These are phyloP conservation scores for Brachyhypopomus occidentalis DNA, from an alignment of 2,113 vertebrate species.

Conservation along the genomic window DNA sequence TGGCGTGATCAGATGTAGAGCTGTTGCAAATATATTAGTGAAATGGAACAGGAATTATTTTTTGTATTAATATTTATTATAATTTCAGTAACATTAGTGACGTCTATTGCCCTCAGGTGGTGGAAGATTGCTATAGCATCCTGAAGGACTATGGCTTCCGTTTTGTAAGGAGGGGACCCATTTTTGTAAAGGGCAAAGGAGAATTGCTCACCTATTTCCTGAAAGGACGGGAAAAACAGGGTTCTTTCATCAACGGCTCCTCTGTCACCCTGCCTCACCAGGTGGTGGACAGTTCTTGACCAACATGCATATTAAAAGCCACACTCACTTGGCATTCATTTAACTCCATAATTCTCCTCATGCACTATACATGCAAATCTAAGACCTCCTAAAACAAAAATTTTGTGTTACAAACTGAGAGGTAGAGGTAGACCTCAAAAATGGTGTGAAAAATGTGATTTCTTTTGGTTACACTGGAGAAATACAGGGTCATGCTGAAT, in stretches of 20 bases:
- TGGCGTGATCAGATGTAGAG: too few species aligned
- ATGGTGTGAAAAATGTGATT: conserved; percentile 1
- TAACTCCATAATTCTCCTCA: not conserved
- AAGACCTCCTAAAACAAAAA: not conserved
- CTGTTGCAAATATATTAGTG: too few species aligned
- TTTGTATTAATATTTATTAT: not conserved
- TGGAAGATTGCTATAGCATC: conserved; percentile 92
- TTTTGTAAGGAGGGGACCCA: conserved; percentile 88
- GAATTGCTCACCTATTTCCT: conserved; percentile 94
- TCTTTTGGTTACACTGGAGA: conserved; percentile 32
- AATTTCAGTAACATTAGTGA: not conserved
- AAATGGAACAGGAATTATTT: too few species aligned
- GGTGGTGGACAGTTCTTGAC: conserved; percentile 88
- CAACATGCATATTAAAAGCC: conserved; percentile 28
- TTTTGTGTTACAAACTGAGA: not conserved
- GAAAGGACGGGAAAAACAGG: conserved; percentile 90
- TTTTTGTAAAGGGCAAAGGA: conserved; percentile 94
- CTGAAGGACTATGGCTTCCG: conserved; percentile 92
- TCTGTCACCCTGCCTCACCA: conserved; percentile 91
- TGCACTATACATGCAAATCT: conserved; percentile 16
- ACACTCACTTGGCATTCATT: conserved; percentile 21
- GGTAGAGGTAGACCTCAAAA: not conserved
- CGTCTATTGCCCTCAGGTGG: conserved; percentile 78
- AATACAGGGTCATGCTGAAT: conserved; percentile 29
- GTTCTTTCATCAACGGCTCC: conserved; percentile 83